Evolutionary conservation across 2,113 vertebrate genomes (phyloP).

Genomic region (Megatriorchis doriae): DNA sequence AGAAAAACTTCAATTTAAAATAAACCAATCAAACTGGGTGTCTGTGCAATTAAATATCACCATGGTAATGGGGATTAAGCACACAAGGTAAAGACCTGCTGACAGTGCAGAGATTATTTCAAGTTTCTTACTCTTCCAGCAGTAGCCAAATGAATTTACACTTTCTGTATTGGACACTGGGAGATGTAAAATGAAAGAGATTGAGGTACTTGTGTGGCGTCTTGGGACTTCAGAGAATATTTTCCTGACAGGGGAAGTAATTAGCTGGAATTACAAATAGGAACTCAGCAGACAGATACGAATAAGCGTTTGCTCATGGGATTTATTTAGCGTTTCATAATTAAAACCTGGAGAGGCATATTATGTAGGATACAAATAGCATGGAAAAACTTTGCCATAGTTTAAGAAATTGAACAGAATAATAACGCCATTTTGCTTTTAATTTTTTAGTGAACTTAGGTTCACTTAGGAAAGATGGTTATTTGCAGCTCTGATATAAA

Average conservation of each 20-base stretch:
- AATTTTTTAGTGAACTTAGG: neutral
- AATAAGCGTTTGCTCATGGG: neutral
- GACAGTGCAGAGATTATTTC: slow-evolving; percentile 42
- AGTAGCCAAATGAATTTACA: slow-evolving; percentile 14
- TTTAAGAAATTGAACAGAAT: neutral
- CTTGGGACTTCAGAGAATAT: slow-evolving; percentile 17
- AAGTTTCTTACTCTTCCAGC: slow-evolving; percentile 38
- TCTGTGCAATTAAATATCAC: slow-evolving; percentile 33
- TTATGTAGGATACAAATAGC: slow-evolving; percentile 6
- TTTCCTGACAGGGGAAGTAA: slow-evolving; percentile 62
- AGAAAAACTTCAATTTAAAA: slow-evolving; percentile 50
- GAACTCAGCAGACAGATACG: slow-evolving; percentile 23
- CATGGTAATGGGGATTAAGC: slow-evolving; percentile 50
- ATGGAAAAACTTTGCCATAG: neutral
- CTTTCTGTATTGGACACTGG: neutral
- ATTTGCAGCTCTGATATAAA: neutral
- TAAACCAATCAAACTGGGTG: slow-evolving; percentile 41
- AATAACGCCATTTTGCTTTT: neutral
- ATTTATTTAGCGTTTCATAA: slow-evolving; percentile 17
- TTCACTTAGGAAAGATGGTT: neutral
- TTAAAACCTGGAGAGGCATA: slow-evolving; percentile 44
- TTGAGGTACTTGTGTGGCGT: neutral
- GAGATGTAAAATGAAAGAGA: neutral
- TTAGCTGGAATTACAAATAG: slow-evolving; percentile 52
- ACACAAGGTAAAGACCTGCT: slow-evolving; percentile 23